Percentiles rank a stretch among this genome's conserved stretches.
Conservation (phyloP, 2,113 vertebrate species). For the Nymphicus hollandicus region DNA sequence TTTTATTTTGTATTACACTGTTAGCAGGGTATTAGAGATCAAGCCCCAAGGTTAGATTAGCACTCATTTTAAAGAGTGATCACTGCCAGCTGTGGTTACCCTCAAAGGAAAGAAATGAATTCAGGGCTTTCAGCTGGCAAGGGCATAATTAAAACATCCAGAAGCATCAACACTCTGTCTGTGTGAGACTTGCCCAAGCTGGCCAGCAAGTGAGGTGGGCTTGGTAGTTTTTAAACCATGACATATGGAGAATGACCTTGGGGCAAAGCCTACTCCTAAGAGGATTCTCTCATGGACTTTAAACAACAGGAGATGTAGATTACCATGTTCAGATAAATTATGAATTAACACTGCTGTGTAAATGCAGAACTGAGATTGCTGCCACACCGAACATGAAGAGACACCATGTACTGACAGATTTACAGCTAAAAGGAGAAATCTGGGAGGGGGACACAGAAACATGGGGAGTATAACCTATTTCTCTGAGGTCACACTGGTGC, state of each 20-base stretch:
- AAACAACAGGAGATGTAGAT: background rate
- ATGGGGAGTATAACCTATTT: background rate
- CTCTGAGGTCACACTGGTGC: background rate
- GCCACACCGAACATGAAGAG: background rate
- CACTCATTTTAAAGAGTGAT: background rate
- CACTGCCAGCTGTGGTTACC: background rate
- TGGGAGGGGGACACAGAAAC: background rate
- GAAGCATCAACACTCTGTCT: background rate
- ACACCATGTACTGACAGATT: background rate
- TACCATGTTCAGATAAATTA: background rate
- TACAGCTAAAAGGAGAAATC: background rate
- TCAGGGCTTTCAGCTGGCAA: background rate
- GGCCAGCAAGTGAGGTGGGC: background rate
- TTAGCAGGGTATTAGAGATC: background rate
- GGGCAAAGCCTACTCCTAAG: background rate
- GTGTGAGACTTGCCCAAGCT: background rate
- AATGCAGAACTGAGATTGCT: background rate
- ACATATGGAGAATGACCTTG: background rate
- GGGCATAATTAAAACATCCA: slow-evolving; percentile 29
- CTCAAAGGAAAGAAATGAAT: background rate
- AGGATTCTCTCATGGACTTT: background rate
- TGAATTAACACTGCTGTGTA: background rate
- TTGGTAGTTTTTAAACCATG: background rate
- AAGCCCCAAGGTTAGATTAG: background rate
- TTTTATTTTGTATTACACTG: background rate